Percentiles rank a stretch among this genome's conserved stretches.
Evolutionary conservation across 2,113 vertebrate species (phyloP).

Genomic region (Procavia capensis): DNA sequence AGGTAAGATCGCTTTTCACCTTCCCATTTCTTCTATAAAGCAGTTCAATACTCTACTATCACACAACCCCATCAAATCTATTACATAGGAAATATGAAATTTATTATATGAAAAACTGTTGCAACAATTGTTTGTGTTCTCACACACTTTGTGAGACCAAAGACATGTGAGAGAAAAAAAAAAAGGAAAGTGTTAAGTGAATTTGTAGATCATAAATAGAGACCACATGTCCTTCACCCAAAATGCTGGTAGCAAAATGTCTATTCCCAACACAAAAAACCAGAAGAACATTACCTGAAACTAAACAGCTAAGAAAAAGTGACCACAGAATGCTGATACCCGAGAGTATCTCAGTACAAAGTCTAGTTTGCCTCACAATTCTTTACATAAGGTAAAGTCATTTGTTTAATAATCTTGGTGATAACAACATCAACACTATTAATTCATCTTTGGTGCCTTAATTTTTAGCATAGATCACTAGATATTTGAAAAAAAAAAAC

Average conservation of each 20-base stretch:
- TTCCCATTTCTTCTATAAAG: neutral
- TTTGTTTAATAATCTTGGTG: neutral
- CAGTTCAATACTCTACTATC: neutral
- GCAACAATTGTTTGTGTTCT: neutral
- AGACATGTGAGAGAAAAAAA: neutral
- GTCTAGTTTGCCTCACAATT: neutral
- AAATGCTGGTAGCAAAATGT: neutral
- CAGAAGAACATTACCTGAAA: neutral
- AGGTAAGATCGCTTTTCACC: neutral
- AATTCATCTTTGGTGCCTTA: neutral
- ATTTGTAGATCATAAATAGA: neutral
- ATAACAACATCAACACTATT: neutral
- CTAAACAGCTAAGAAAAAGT: neutral
- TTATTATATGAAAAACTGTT: neutral
- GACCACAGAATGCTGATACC: neutral
- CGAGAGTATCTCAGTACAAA: neutral
- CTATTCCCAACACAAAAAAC: neutral
- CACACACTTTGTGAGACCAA: neutral
- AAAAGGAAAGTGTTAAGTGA: neutral
- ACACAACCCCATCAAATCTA: neutral
- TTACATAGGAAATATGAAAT: neutral
- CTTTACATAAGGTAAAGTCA: neutral
- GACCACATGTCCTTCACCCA: neutral
- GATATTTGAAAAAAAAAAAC: neutral
- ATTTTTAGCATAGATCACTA: neutral